phyloP scores from a whole-genome alignment of 1,140 invertebrate species.

The Hormaphis cornu region DNA sequence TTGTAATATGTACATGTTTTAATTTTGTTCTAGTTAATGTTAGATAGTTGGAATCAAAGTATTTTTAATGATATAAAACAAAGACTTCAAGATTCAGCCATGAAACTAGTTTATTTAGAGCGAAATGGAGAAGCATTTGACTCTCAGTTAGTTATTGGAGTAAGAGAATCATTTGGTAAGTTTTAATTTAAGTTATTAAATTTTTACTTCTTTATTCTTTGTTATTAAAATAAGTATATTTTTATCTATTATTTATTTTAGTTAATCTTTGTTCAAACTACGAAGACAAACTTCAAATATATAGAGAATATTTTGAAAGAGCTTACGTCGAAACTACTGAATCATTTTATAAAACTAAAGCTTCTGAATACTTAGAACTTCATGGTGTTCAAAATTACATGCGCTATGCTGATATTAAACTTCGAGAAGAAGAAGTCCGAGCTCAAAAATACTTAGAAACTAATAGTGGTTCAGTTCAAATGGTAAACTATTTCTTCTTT shows the following conservation, averaged over 20 bases:
- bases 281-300: constrained; percentile 88
- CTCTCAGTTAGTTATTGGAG: constrained; percentile 92
- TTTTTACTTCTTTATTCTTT: not conserved
- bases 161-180: constrained; percentile 85
- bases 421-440: constrained; percentile 89
- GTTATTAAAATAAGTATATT: constrained; percentile 6
- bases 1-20: too few species aligned
- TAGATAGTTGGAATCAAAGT: constrained; percentile 95
- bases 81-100: constrained; percentile 87
- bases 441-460: constrained; percentile 91
- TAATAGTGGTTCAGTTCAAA: constrained; percentile 66
- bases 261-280: constrained; percentile 93
- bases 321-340: constrained; percentile 90
- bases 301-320: constrained; percentile 92
- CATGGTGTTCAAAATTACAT: constrained; percentile 97
- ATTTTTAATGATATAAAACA: constrained; percentile 95
- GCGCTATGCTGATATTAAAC: constrained; percentile 88
- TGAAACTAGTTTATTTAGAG: constrained; percentile 93
- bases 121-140: constrained; percentile 96
- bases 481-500: constrained; percentile 42
- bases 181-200: not conserved
- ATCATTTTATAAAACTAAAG: constrained; percentile 86
- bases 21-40: constrained; percentile 65
- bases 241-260: constrained; percentile 45
- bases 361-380: constrained; percentile 72